These are phyloP conservation scores for Tribolium castaneum DNA, from an alignment of 1,140 invertebrate genomes.

Conservation along the genomic window DNA sequence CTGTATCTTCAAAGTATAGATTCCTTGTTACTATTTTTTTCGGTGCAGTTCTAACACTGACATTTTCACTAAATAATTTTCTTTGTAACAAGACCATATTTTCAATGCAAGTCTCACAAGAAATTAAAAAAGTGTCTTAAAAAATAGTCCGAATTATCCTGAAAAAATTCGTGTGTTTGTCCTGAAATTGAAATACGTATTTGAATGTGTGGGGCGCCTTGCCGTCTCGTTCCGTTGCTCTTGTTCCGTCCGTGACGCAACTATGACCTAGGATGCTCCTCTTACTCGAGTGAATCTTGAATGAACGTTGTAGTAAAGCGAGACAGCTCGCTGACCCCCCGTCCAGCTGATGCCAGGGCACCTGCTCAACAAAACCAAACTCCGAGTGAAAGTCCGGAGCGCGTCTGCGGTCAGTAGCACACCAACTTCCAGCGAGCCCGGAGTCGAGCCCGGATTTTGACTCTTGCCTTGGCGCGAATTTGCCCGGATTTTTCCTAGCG, in stretches of 20 bases:
- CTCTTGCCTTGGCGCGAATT: no score
- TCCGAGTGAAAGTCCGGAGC: constrained; percentile 49
- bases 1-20: no score
- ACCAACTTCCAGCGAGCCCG: constrained; percentile 47
- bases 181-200: no score
- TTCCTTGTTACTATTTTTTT: no score
- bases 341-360: constrained; percentile 45
- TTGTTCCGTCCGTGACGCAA: constrained; percentile 41
- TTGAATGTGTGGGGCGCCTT: not conserved
- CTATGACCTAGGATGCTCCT: constrained; percentile 51
- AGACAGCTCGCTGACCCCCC: constrained; percentile 45
- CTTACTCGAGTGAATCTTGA: constrained; percentile 46
- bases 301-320: constrained; percentile 44
- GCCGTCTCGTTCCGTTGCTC: constrained; percentile 12
- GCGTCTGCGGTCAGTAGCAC: constrained; percentile 52
- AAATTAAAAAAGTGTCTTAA: no score
- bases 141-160: no score
- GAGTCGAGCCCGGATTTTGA: constrained; percentile 38
- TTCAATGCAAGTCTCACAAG: no score
- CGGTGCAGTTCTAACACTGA: no score
- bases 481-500: not conserved
- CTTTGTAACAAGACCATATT: no score
- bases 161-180: no score
- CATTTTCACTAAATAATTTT: no score
- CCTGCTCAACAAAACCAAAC: constrained; percentile 20